Evolutionary conservation across 2,797 vertebrate genomes (phyloP).

Genomic region (Poeciliopsis gracilis): DNA sequence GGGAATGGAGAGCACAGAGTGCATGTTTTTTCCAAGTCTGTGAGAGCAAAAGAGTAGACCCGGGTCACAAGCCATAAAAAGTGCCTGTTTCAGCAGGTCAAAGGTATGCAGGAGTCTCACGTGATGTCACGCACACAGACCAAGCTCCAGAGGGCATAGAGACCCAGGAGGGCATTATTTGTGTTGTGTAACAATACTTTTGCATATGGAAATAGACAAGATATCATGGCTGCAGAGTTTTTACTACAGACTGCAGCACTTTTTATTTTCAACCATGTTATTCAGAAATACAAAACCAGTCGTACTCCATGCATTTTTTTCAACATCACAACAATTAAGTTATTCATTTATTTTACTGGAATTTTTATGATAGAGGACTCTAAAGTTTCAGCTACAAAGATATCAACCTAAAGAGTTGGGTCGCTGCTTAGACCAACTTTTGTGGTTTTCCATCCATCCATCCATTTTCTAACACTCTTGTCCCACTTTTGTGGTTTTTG

Average conservation of each 20-base stretch:
- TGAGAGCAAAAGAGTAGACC: slow-evolving; percentile 1
- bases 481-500: no score
- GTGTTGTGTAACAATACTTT: background rate
- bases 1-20: slow-evolving; percentile 20
- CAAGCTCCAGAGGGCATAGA: slow-evolving; percentile 22
- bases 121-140: slow-evolving; percentile 49
- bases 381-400: background rate
- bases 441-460: no score
- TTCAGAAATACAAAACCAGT: background rate
- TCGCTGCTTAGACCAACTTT: background rate
- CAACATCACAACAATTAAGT: background rate
- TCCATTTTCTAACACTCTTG: no score
- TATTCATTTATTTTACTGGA: background rate
- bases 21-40: background rate
- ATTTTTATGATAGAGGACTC: background rate
- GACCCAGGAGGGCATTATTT: slow-evolving; percentile 15
- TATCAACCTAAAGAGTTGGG: background rate
- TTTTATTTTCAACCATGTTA: background rate
- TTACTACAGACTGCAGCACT: background rate
- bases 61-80: slow-evolving; percentile 45
- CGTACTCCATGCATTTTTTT: background rate
- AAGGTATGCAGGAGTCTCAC: slow-evolving; percentile 62
- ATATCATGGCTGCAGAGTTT: background rate
- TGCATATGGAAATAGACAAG: background rate
- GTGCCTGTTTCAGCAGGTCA: slow-evolving; percentile 53